Base-by-base conservation (phyloP, 2,888 invertebrate genomes). In the Julus scanicus region DNA sequence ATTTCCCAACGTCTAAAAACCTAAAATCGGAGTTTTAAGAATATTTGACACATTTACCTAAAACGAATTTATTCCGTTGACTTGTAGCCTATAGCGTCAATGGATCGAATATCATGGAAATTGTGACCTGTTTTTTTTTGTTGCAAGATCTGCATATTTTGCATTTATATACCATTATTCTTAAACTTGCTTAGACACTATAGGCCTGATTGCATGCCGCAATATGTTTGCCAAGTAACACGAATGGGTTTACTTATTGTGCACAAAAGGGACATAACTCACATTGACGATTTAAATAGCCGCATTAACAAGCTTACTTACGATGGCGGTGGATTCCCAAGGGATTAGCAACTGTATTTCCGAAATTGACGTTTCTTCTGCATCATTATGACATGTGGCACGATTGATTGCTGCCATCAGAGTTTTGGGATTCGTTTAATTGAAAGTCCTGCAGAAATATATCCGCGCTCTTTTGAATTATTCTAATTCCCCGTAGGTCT, bases 371-470 rank as follows among this genome's bases (percentile, higher is more conserved):
- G 57, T 15, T 57, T 17, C 57, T 57, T 57, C 17, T 57, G 57
- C 17, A 4, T 57, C 15, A 17, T 57, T 57, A 57, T 57, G 57
- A 57, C 57, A 57, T 57, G 57, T 57, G 57, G 17, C 15, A 57
- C 57, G 57, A 57, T 57, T 57, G 57, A 57, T 57, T 13, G 57
- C 57, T 57, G 57, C 57, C 44, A n/a, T 57, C 57, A 17, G 57
- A 17, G 57, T 57, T 57, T 57, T 57, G 57, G 57, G 57, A 57
- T 57, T 57, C 17, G 17, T 57, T 57, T 57, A 57, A 57, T 57
- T 57, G 57, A 57, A 57, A 57, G 17, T 57, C 57, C 57, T 57
- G 57, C 57, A 57, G 57, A 57, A 57, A 57, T 57, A 57, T 57
- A 57, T 57, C 15, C 44, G 4, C 57, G 57, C 57, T 57, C 57